phyloP scores from a whole-genome alignment of 2,797 vertebrate species.

The Heterohyrax brucei region DNA sequence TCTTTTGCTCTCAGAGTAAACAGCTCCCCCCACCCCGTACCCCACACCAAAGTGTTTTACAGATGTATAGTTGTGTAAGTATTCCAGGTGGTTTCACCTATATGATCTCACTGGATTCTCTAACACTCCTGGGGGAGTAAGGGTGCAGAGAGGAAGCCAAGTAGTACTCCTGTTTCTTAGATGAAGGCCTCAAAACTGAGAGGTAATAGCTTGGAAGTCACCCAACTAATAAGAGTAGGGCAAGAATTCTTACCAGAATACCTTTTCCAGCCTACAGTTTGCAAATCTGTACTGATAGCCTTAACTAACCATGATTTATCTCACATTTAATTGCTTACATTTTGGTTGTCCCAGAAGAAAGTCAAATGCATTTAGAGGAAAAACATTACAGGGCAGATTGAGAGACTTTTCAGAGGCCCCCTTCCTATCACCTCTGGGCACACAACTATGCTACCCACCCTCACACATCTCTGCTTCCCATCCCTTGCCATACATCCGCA shows the following conservation, averaged over 20 bases:
- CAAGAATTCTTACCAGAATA: background rate
- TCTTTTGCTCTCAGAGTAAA: background rate
- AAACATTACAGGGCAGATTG: background rate
- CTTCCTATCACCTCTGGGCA: background rate
- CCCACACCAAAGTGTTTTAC: background rate
- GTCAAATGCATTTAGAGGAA: background rate
- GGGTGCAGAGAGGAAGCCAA: background rate
- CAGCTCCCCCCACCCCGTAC: too few species aligned
- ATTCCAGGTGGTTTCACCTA: background rate
- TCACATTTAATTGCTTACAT: background rate
- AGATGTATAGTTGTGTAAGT: background rate
- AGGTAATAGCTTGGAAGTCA: background rate
- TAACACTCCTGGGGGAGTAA: background rate
- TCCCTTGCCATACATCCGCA: background rate
- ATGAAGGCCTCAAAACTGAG: background rate
- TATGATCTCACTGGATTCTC: background rate
- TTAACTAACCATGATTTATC: background rate
- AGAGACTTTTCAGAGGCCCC: background rate
- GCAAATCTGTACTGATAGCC: background rate
- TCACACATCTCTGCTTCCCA: background rate
- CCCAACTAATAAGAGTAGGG: background rate
- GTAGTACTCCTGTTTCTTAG: background rate
- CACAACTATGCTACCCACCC: background rate
- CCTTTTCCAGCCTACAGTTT: background rate
- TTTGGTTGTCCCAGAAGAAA: background rate